phyloP scores from a whole-genome alignment of 2,888 invertebrate species.

The Drosophila prolongata region DNA sequence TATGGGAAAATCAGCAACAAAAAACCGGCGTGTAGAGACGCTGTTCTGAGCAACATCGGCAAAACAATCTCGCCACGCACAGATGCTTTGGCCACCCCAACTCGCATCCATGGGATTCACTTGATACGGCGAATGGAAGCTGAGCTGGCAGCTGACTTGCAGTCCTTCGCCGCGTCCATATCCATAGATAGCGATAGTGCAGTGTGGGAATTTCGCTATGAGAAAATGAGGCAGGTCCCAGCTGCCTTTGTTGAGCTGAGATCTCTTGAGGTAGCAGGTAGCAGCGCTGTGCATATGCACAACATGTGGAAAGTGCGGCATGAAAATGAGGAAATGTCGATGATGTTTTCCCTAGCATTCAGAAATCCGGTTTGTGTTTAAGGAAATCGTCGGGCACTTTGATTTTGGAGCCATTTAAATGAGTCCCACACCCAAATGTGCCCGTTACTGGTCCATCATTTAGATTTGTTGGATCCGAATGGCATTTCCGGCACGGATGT shows the following conservation, averaged over 20 bases:
- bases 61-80: conserved; percentile 66
- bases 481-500: conserved; percentile 49
- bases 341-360: conserved; percentile 28
- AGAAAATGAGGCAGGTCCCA: conserved; percentile 60
- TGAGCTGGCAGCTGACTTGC: conserved; percentile 70
- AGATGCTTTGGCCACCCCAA: conserved; percentile 49
- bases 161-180: conserved; percentile 62
- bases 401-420: conserved; percentile 58
- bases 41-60: conserved; percentile 19
- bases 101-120: conserved; percentile 57
- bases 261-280: conserved; percentile 26
- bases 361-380: conserved; percentile 36
- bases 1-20: conserved; percentile 75
- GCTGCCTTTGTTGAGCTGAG: conserved; percentile 36
- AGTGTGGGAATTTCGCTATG: conserved; percentile 73
- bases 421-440: conserved; percentile 25
- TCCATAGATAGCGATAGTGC: conserved; percentile 42
- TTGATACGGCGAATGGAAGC: conserved; percentile 54
- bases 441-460: conserved; percentile 9
- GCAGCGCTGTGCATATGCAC: conserved; percentile 56
- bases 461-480: conserved; percentile 30
- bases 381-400: conserved; percentile 33
- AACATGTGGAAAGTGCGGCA: conserved; percentile 61
- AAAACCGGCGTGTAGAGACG: conserved; percentile 22
- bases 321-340: conserved; percentile 49